phyloP scores from a whole-genome alignment of 2,113 vertebrate genomes.

The Ardeotis arabs region DNA sequence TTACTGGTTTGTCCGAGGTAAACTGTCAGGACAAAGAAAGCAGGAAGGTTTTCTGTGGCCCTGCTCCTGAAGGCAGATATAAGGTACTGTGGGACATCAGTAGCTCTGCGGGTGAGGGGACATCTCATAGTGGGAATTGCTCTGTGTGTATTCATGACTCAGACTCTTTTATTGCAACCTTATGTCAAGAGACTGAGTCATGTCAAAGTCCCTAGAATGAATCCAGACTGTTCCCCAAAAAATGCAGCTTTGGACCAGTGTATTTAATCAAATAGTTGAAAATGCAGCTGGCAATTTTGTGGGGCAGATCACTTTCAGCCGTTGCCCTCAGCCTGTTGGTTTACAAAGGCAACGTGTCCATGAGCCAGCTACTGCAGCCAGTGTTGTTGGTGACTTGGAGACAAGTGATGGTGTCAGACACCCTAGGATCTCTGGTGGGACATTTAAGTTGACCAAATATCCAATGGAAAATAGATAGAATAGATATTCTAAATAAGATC shows the following conservation, averaged over 20 bases:
- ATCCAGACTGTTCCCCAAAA: not conserved
- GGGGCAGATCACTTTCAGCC: not conserved
- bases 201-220: not conserved
- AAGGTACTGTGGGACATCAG: not conserved
- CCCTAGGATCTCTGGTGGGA: not conserved
- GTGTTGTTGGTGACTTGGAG: not conserved
- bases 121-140: not conserved
- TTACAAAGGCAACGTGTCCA: not conserved
- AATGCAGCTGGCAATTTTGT: not conserved
- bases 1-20: not conserved
- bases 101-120: not conserved
- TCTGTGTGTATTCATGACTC: not conserved
- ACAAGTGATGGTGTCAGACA: not conserved
- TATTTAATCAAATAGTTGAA: not conserved
- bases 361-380: not conserved
- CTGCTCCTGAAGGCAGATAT: not conserved
- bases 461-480: not conserved
- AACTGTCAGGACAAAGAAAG: not conserved
- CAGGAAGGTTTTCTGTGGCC: not conserved
- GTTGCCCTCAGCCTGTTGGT: not conserved
- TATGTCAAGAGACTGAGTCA: not conserved
- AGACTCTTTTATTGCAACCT: not conserved
- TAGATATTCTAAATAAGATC: not conserved
- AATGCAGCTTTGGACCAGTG: fast-evolving
- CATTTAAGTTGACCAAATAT: not conserved